These are phyloP conservation scores for Corvus cornix DNA, from an alignment of 2,113 vertebrate species.

Conservation along the genomic window DNA sequence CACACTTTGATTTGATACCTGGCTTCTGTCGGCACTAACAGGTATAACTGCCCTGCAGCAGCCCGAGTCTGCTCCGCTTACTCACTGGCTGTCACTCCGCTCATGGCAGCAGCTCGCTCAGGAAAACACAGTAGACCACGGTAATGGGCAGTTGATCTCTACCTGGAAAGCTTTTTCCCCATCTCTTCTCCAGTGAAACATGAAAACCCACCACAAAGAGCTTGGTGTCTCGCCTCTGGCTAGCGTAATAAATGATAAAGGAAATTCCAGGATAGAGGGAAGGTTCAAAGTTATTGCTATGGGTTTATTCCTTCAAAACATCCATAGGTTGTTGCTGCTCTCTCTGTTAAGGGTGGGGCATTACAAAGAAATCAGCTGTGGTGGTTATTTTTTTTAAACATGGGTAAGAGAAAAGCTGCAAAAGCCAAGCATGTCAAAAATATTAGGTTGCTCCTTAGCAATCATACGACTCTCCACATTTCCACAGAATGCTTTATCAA, in stretches of 20 bases:
- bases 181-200: not conserved
- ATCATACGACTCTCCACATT: not conserved
- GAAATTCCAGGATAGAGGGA: not conserved
- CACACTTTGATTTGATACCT: not conserved
- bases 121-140: not conserved
- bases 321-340: not conserved
- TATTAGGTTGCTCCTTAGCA: rapidly evolving
- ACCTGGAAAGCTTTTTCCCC: not conserved
- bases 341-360: not conserved
- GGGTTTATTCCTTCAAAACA: not conserved
- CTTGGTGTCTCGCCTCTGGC: not conserved
- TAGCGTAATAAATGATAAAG: not conserved
- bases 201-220: not conserved
- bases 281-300: not conserved
- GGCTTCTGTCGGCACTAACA: not conserved
- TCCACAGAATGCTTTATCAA: not conserved
- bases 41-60: not conserved
- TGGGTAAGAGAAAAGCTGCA: not conserved
- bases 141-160: not conserved
- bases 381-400: not conserved
- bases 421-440: not conserved
- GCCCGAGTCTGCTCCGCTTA: not conserved
- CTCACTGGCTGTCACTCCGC: not conserved
- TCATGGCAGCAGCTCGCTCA: not conserved
- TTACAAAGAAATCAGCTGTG: not conserved